Evolutionary conservation across 2,113 vertebrate species (phyloP).

Genomic region (Tragelaphus buxtoni): DNA sequence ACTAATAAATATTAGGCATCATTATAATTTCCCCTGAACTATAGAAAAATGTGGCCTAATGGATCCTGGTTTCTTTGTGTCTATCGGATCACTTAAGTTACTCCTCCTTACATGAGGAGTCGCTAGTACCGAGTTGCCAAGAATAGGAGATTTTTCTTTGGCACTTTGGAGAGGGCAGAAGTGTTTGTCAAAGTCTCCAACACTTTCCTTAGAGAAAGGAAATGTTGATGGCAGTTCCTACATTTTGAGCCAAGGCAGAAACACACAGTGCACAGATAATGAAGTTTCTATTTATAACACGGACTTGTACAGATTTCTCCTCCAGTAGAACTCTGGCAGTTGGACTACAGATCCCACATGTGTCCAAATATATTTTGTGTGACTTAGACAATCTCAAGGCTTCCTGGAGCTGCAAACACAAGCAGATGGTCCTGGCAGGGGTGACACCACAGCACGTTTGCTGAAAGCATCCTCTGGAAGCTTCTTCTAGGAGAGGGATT

Average conservation of each 20-base stretch:
- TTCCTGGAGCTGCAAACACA: background rate
- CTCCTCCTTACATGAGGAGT: background rate
- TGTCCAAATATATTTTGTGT: slow-evolving; percentile 33
- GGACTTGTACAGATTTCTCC: background rate
- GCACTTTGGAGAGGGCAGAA: background rate
- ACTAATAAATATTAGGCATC: background rate
- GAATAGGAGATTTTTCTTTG: background rate
- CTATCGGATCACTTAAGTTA: background rate
- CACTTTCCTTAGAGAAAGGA: slow-evolving; percentile 19
- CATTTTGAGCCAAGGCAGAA: slow-evolving; percentile 4
- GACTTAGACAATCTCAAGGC: background rate
- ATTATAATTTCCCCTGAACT: background rate
- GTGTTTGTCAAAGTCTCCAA: slow-evolving; percentile 18
- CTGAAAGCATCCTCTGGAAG: background rate
- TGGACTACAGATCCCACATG: background rate
- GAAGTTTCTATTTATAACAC: slow-evolving; percentile 28
- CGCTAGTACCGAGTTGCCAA: background rate
- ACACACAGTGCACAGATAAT: background rate
- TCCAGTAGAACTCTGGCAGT: background rate
- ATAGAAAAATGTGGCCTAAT: background rate
- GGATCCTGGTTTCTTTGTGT: background rate
- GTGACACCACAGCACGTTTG: background rate
- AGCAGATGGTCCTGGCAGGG: background rate
- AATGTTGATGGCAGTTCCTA: background rate
- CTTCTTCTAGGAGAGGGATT: background rate